Evolutionary conservation across 2,797 vertebrate genomes (phyloP), one percentile per base, ranked within the genome.

Genomic region (Numenius phaeopus): DNA sequence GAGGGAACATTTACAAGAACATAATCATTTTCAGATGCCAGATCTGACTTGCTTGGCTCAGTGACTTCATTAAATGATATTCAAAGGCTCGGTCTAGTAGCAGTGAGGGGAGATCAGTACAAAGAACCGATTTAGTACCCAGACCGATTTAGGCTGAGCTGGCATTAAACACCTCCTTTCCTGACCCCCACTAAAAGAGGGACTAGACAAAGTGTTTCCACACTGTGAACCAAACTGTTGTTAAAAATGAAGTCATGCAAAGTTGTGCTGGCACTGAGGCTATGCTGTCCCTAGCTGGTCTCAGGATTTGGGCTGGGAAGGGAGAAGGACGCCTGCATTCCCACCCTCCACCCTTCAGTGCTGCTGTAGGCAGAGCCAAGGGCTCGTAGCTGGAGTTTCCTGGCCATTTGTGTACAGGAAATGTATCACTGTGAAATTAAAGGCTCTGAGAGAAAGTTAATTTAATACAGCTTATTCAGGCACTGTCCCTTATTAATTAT

Each of bases 401-500:
- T 37, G 27, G 19, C 69, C 12, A 11, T 55, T 89, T 61, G 9
- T 59, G 24, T 76, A 46, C 65, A 79, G 70, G 66, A 93, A 94
- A 83, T 47, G 6, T 47, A 55, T 73, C 42, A 7, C 42, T 71
- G 73, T 64, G 90, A 95, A 95, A 93, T 89, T 37, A 80, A 92
- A 77, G 55, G 32, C 64, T 90, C 62, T 29, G 62, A 71, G 47
- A 88, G 46, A 82, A 89, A 46, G 71, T 59, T 89, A 73, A 90
- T 93, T 94, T 80, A 86, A 89, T 93, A 50, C 23, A 89, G 27
- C 54, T 97, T 88, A 72, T 80, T 94, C 50, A 72, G 47, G 55
- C 66, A 83, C 83, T 91, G 75, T 42, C 84, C 58, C 50, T 88
- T 91, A 67, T 90, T 95, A 93, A 95, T 89, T 91, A 71, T 80